phyloP scores from a whole-genome alignment of 2,797 vertebrate genomes.

The Mormyrus proboscirostris region DNA sequence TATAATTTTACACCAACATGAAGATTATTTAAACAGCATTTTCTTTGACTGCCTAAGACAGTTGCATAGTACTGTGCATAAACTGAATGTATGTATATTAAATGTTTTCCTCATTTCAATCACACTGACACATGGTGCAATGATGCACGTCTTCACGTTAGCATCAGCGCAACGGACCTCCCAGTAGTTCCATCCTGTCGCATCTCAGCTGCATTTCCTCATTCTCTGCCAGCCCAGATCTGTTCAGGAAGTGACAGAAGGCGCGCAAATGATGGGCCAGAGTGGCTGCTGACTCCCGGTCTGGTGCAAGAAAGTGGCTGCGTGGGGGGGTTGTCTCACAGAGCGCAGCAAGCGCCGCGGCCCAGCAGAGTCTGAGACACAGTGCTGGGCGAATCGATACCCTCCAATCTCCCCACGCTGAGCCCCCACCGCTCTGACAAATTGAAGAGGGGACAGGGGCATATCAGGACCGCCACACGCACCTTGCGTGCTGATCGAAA shows the following conservation, averaged over 20 bases:
- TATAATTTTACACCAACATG: background rate
- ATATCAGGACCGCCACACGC: constrained; percentile 12
- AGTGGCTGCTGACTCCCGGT: background rate
- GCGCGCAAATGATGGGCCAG: background rate
- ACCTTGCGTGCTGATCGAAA: constrained; percentile 30
- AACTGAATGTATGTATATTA: background rate
- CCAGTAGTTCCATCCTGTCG: background rate
- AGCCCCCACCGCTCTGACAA: constrained; percentile 49
- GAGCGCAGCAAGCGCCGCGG: constrained; percentile 40
- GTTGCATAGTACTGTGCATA: background rate
- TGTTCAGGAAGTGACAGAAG: background rate
- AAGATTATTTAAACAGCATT: background rate
- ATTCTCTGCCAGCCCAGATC: background rate
- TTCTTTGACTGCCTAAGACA: background rate
- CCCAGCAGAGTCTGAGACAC: constrained; percentile 39
- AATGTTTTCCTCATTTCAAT: background rate
- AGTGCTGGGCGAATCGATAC: constrained; percentile 52
- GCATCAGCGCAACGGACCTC: background rate
- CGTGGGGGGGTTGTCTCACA: background rate
- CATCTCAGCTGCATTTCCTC: background rate
- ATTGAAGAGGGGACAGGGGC: constrained; percentile 34
- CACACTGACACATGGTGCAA: background rate
- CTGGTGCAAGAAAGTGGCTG: background rate
- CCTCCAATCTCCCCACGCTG: constrained; percentile 51
- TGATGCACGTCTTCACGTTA: background rate